Conservation (phyloP, 2,797 vertebrate genomes). For the Mallotus villosus region DNA sequence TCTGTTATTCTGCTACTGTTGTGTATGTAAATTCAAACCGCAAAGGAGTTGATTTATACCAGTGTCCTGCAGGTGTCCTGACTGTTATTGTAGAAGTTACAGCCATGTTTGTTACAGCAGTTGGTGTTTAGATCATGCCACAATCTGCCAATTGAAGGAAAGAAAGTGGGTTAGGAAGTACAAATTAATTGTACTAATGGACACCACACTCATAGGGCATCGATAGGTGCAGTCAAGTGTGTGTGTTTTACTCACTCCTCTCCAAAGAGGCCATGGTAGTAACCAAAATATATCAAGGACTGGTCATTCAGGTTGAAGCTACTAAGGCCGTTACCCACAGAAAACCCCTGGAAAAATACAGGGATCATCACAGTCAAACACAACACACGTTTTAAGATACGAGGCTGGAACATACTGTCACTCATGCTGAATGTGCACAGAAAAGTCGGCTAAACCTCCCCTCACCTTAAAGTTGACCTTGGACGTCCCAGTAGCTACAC, state of each 20-base stretch:
- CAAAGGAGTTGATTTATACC: slow-evolving; percentile 50
- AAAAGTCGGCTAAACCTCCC: no score
- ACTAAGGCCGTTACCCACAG: slow-evolving; percentile 76
- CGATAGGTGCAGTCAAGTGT: background rate
- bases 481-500: slow-evolving; percentile 57
- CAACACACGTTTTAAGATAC: background rate
- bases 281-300: slow-evolving; percentile 74
- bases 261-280: slow-evolving; percentile 80
- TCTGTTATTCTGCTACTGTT: background rate
- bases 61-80: slow-evolving; percentile 47
- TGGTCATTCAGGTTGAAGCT: slow-evolving; percentile 75
- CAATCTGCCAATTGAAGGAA: slow-evolving; percentile 60
- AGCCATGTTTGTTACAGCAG: slow-evolving; percentile 70
- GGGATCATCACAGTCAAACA: background rate
- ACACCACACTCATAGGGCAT: background rate
- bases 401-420: background rate
- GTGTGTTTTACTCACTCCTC: slow-evolving; percentile 66
- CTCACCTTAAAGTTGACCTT: slow-evolving; percentile 76
- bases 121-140: slow-evolving; percentile 74
- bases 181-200: background rate
- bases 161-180: background rate
- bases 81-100: slow-evolving; percentile 72
- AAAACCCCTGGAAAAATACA: slow-evolving; percentile 71
- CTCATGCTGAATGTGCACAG: background rate
- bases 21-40: background rate